Conservation (phyloP, 2,888 invertebrate species). For the Lithodes maja region DNA sequence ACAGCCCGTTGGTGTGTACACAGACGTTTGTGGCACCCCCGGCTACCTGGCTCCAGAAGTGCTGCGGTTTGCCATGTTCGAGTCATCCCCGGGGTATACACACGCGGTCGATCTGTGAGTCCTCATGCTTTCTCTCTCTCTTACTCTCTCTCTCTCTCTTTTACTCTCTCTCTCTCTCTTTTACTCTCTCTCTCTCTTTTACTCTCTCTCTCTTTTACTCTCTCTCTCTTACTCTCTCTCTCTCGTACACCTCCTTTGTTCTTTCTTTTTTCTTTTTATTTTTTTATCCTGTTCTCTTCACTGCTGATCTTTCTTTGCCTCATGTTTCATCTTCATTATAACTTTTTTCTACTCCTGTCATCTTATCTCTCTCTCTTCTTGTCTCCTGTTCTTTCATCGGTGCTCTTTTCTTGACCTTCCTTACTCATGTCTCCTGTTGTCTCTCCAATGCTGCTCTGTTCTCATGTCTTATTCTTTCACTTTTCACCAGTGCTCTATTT, state of each 20-base stretch:
- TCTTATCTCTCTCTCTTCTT: too few species aligned
- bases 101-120: constrained; percentile 74
- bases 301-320: too few species aligned
- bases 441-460: too few species aligned
- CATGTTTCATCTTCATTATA: too few species aligned
- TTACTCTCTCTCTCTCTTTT: neutral
- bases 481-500: too few species aligned
- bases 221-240: neutral
- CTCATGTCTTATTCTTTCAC: too few species aligned
- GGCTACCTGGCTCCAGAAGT: constrained; percentile 78
- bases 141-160: neutral
- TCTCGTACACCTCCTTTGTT: neutral
- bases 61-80: constrained; percentile 74
- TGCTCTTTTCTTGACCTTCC: too few species aligned
- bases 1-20: constrained; percentile 37
- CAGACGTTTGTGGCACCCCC: constrained; percentile 77
- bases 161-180: neutral
- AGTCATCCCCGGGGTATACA: constrained; percentile 73
- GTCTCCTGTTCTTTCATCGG: too few species aligned
- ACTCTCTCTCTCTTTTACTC: too few species aligned
- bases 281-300: neutral
- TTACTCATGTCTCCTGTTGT: too few species aligned
- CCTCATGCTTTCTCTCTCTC: constrained; percentile 6
- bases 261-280: neutral
- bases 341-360: too few species aligned